phyloP scores from a whole-genome alignment of 2,797 vertebrate genomes.

The Tiaroga cobitis region DNA sequence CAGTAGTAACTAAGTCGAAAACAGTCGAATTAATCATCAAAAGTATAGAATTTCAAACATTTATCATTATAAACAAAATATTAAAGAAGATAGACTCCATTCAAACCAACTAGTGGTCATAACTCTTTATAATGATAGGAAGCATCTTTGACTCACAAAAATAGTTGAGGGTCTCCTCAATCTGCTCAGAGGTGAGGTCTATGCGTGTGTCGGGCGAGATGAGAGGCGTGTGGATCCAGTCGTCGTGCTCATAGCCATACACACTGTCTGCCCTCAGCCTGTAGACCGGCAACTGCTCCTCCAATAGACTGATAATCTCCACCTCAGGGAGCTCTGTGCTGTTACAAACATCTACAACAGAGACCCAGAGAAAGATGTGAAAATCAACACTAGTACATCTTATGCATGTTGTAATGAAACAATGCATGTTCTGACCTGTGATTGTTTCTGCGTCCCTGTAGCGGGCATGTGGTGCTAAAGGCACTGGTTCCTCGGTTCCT shows the following conservation, averaged over 20 bases:
- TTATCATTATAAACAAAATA: neutral
- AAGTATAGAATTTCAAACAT: neutral
- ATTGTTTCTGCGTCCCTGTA: constrained; percentile 96
- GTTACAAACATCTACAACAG: constrained; percentile 92
- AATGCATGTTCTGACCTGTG: constrained; percentile 82
- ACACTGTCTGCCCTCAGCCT: constrained; percentile 93
- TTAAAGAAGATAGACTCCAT: neutral
- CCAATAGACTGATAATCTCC: constrained; percentile 98
- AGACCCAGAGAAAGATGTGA: neutral
- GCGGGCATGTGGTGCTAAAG: constrained; percentile 72
- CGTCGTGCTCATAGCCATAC: constrained; percentile 95
- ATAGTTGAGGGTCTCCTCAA: constrained; percentile 98
- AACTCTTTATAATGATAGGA: neutral
- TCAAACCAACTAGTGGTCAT: neutral
- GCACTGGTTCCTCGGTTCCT: constrained; percentile 72
- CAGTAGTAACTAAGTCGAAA: neutral
- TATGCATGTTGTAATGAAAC: neutral
- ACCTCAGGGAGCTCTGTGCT: constrained; percentile 97
- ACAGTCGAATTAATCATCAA: neutral
- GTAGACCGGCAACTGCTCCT: constrained; percentile 96
- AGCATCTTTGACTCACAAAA: constrained; percentile 86
- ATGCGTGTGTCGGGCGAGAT: constrained; percentile 87
- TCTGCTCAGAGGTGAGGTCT: constrained; percentile 94
- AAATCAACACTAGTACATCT: neutral
- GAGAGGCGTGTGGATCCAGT: constrained; percentile 97